Conservation (phyloP, 1,140 invertebrate species). For the Anastrepha obliqua region DNA sequence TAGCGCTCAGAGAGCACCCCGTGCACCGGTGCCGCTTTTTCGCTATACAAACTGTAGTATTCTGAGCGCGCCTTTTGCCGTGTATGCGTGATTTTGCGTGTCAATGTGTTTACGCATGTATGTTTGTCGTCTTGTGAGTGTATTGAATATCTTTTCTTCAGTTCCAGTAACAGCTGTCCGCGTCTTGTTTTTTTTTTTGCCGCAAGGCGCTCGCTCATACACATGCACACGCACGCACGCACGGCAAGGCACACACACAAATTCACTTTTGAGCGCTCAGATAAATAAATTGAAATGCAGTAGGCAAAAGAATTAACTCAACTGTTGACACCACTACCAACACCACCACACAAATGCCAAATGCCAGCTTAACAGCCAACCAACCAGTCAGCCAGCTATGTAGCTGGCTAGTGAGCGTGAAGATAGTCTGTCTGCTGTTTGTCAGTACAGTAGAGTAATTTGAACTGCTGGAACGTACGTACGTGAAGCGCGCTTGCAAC, state of each 20-base stretch:
- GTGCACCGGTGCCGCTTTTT: too few species aligned
- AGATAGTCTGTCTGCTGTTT: slow-evolving; percentile 8
- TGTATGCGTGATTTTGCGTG: background rate
- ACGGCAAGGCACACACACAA: background rate
- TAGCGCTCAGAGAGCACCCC: too few species aligned
- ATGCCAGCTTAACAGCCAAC: background rate
- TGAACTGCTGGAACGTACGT: slow-evolving; percentile 57
- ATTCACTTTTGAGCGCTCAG: slow-evolving; percentile 17
- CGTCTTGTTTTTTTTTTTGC: background rate
- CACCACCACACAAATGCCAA: slow-evolving; percentile 21
- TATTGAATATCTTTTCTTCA: background rate
- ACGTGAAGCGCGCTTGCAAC: slow-evolving; percentile 48
- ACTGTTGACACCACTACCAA: background rate
- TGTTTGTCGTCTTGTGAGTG: background rate
- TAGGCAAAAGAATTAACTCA: slow-evolving; percentile 13
- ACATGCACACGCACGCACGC: background rate
- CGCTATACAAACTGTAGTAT: too few species aligned
- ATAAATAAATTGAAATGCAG: background rate
- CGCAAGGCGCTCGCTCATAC: background rate
- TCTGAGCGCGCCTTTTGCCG: too few species aligned
- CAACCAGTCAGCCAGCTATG: background rate
- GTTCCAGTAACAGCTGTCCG: slow-evolving; percentile 33
- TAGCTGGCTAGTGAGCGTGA: background rate
- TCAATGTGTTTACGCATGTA: background rate
- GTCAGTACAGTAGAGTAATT: slow-evolving; percentile 59